Base-by-base conservation (phyloP, 2,797 vertebrate genomes). In the Sandelia bainsii region DNA sequence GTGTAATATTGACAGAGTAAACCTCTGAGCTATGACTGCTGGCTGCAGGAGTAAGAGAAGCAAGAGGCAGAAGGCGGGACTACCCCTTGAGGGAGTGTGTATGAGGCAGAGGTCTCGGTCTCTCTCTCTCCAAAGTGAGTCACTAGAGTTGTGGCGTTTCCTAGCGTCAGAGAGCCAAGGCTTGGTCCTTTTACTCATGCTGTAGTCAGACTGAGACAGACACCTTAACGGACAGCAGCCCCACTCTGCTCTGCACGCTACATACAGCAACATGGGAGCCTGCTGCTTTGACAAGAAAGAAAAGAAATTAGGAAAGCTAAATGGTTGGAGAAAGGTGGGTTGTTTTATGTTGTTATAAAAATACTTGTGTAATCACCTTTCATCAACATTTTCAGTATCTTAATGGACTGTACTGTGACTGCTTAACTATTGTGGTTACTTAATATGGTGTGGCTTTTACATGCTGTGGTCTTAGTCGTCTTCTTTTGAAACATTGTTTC, bases 261-360 rank as follows among this genome's bases (percentile, higher is more conserved):
- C 66, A 79, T 80, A 76, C 74, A 85, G 77, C 86, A 94, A 90
- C 90, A 95, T 95, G 94, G 94, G 94, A 91, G 93, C 93, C 87
- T 94, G 93, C 86, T 95, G 89, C 89, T 92, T 95, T 81, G 91
- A 95, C 79, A 95, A 89, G 85, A 95, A 94, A 86, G 93, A 94
- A 78, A 94, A 80, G 91, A 95, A 94, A 85, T 49, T 94, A 23
- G 94, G 92, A 79, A 93, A 94, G 77, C 84, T 93, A 17, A 94
- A 91, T 84, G 87, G 89, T 81, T 95, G 93, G 93, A 94, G 89
- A 69, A 94, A 94, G 94, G 95, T 95, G 82, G 92, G 93, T 71
- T 61, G 46, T 39, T 37, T n/a, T n/a, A n/a, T n/a, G n/a, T n/a
- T n/a, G n/a, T n/a, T n/a, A n/a, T n/a, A n/a, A n/a, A n/a, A n/a